Evolutionary conservation across 2,797 vertebrate genomes (phyloP).

Genomic region (Pangasius mekongensis): DNA sequence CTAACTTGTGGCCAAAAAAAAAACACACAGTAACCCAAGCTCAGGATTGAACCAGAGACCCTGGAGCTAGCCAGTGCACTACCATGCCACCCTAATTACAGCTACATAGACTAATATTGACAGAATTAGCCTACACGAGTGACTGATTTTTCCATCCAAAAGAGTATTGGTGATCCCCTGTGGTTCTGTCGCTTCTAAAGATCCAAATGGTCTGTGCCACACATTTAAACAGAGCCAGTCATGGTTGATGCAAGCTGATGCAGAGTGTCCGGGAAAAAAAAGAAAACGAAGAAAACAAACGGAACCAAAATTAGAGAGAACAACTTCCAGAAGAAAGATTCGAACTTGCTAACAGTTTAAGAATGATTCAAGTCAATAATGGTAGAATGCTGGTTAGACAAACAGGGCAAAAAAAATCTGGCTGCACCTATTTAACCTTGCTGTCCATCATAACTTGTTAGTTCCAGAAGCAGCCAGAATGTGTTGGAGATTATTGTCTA

Average conservation of each 20-base stretch:
- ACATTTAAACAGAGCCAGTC: neutral
- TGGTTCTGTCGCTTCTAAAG: neutral
- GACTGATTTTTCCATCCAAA: conserved; percentile 1
- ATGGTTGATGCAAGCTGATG: neutral
- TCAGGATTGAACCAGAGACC: neutral
- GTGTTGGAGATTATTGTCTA: neutral
- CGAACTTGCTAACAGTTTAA: neutral
- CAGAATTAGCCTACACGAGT: neutral
- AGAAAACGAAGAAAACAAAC: neutral
- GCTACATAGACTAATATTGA: neutral
- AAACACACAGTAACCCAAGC: neutral
- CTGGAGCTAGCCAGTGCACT: neutral
- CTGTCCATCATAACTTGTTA: neutral
- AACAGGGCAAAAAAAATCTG: neutral
- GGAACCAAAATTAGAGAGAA: neutral
- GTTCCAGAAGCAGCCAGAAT: neutral
- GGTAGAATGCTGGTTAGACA: neutral
- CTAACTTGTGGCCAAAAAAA: neutral
- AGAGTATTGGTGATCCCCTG: neutral
- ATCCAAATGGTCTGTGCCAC: neutral
- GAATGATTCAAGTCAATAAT: neutral
- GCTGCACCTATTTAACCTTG: neutral
- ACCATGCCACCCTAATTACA: neutral
- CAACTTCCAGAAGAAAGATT: neutral
- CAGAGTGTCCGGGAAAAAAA: neutral